Base-by-base conservation (phyloP, 2,888 invertebrate species). In the Crossocerus cetratus region DNA sequence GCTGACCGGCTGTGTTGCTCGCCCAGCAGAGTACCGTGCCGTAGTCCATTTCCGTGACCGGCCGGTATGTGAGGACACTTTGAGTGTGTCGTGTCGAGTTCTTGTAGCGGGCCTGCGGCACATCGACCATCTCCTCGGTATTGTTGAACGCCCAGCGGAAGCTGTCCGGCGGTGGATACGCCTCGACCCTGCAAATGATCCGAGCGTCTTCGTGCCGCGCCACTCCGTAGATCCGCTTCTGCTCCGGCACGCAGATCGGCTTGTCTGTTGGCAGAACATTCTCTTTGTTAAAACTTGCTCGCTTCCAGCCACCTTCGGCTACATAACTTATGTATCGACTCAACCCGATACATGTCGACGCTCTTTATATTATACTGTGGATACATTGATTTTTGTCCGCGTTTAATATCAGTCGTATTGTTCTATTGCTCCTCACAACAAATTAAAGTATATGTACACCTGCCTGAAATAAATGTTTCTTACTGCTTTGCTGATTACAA, bases 141-240 rank as follows among this genome's bases (percentile, higher is more conserved):
- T 96, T 97, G 91, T 98, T 98, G 89, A 97, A 95, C 32, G 94
- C 94, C 97, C 97, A 97, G 84, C 95, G 95, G 90, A 96, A 97
- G 86, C 93, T 94, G 86, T 95, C 94, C 1, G 96, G 96, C 0
- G 94, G 93, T 16, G 97, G 97, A 90, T 95, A 96, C 21, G 96
- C 94, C 86, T 97, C 96, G 57, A 97, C 97, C 90, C 95, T 95
- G 89, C 97, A 97, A 60, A 94, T 91, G 69, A 97, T 94, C 87
- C 94, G 94, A 0, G 95, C 95, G 65, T 94, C 94, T 90, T 97
- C 96, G 88, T 95, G 94, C 72, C 96, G 92, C 1, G 96, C 96
- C 2, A 96, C 96, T 0, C 96, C 97, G 82, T 97, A 97, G 73
- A 97, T 94, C 60, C 93, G 93, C 86, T 95, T 94, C 88, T 95